These are phyloP conservation scores for Cephus cinctus DNA, from an alignment of 1,140 invertebrate genomes.

Conservation along the genomic window DNA sequence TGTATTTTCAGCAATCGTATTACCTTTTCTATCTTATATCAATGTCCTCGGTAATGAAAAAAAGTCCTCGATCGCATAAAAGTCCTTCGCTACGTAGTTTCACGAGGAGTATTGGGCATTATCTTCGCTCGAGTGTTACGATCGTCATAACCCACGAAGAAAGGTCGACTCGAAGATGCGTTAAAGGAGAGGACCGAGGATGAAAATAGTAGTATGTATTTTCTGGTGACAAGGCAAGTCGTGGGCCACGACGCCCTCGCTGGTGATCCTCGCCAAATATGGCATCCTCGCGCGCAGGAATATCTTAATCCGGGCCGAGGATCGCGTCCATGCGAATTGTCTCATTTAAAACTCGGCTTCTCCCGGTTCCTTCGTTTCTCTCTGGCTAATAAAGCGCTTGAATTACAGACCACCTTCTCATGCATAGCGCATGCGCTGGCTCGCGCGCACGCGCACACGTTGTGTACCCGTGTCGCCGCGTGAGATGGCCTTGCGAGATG, in stretches of 20 bases:
- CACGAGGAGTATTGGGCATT: too few relatives aligned
- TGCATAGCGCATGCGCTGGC: conserved; percentile 1
- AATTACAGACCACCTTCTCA: conserved; percentile 33
- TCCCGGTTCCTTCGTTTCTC: conserved; percentile 10
- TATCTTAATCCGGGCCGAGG: conserved; percentile 27
- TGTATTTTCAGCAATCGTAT: too few relatives aligned
- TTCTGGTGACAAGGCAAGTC: conserved; percentile 1
- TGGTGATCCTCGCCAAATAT: conserved; percentile 29
- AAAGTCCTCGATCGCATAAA: too few relatives aligned
- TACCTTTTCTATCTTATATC: too few relatives aligned
- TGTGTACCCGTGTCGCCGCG: conserved; percentile 22
- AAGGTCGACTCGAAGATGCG: too few relatives aligned
- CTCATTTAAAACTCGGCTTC: conserved; percentile 30
- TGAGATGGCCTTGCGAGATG: conserved; percentile 50
- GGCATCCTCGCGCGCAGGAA: conserved; percentile 11
- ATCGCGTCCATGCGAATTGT: conserved; percentile 34
- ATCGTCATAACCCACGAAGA: too few relatives aligned
- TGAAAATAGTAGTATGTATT: too few relatives aligned
- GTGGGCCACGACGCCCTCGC: conserved; percentile 4
- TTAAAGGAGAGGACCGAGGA: too few relatives aligned
- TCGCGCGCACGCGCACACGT: conserved; percentile 1
- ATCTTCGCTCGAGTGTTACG: too few relatives aligned
- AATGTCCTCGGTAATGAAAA: too few relatives aligned
- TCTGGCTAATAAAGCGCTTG: conserved; percentile 41
- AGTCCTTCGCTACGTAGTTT: too few relatives aligned